Evolutionary conservation across 2,888 invertebrate genomes (phyloP).

Genomic region (Tenthredo mesomela): DNA sequence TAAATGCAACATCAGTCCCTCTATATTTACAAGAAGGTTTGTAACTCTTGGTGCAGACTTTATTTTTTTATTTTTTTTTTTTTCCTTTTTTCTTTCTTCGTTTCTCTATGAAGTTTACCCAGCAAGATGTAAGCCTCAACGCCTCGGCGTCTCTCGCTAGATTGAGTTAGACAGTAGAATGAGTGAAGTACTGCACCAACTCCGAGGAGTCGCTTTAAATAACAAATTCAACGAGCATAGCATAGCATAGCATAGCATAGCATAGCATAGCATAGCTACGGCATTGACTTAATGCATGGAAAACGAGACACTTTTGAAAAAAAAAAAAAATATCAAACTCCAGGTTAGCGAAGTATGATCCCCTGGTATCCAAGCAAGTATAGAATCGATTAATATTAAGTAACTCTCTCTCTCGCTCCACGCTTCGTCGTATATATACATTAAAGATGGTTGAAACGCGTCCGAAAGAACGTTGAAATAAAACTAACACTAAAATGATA

Average conservation of each 20-base stretch:
- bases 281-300: conserved; percentile 46
- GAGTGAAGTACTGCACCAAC: conserved; percentile 28
- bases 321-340: conserved; percentile 7
- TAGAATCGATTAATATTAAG: conserved; percentile 44
- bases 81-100: not conserved
- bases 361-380: conserved; percentile 30
- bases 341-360: conserved; percentile 25
- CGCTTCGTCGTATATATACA: not conserved
- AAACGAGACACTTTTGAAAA: conserved; percentile 4
- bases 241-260: not conserved
- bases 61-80: no score
- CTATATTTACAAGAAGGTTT: not conserved
- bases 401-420: not conserved
- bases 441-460: conserved; percentile 17
- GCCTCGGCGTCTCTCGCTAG: conserved; percentile 32
- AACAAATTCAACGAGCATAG: conserved; percentile 27
- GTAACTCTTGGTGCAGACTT: not conserved
- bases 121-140: conserved; percentile 29
- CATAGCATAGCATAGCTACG: not conserved
- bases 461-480: not conserved
- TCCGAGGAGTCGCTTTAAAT: conserved; percentile 44
- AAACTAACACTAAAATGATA: not conserved
- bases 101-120: conserved; percentile 31
- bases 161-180: conserved; percentile 34
- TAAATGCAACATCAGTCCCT: not conserved